Evolutionary conservation across 2,797 vertebrate species (phyloP).

Genomic region (Dallia pectoralis): DNA sequence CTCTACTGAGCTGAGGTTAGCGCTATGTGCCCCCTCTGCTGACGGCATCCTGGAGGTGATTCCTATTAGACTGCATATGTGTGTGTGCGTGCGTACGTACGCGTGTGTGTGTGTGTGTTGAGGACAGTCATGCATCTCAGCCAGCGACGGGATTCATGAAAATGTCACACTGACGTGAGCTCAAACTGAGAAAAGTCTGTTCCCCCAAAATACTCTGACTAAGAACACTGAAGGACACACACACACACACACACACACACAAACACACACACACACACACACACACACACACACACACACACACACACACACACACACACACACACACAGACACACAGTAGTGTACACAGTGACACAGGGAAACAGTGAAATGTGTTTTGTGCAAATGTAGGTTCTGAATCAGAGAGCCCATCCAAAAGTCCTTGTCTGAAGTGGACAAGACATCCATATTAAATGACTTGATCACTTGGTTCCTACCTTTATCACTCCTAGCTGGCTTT

Average conservation of each 20-base stretch:
- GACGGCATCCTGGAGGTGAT: conserved; percentile 14
- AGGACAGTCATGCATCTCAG: conserved; percentile 50
- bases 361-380: background rate
- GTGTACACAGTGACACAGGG: too few species aligned
- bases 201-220: conserved; percentile 69
- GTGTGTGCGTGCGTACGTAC: background rate
- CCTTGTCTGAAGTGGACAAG: too few species aligned
- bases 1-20: background rate
- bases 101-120: background rate
- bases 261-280: conserved; percentile 23
- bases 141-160: conserved; percentile 76
- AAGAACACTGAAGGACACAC: conserved; percentile 57
- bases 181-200: conserved; percentile 66
- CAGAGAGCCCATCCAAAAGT: too few species aligned
- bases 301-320: conserved; percentile 27
- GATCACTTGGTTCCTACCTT: too few species aligned
- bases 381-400: too few species aligned
- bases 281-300: too few species aligned
- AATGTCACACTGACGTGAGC: conserved; percentile 61
- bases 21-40: background rate
- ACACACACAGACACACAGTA: conserved; percentile 25
- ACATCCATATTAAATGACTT: too few species aligned
- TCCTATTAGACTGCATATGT: background rate
- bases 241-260: conserved; percentile 21
- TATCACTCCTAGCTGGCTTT: too few species aligned